These are phyloP conservation scores for Poecilia wingei DNA, from an alignment of 2,797 vertebrate genomes.

Conservation along the genomic window DNA sequence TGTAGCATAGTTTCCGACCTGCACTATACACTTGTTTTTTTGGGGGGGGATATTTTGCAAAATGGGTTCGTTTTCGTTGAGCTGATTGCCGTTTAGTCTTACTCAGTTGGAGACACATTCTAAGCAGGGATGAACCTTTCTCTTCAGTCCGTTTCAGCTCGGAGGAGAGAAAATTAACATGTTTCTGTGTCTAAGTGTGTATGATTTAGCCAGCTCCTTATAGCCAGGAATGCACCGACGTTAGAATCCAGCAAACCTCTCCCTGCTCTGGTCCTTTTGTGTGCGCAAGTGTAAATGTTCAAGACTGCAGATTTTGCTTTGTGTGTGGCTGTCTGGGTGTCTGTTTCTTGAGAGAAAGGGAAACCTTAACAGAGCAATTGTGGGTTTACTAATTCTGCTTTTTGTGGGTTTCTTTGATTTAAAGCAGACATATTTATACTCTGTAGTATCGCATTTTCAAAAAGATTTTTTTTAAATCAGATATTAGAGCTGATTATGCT, in stretches of 20 bases:
- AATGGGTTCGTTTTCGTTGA: slow-evolving; percentile 4
- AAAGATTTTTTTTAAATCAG: slow-evolving; percentile 6
- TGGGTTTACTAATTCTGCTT: slow-evolving; percentile 33
- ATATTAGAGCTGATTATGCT: slow-evolving; percentile 5
- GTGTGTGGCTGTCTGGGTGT: slow-evolving; percentile 7
- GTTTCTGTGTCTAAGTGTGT: slow-evolving; percentile 17
- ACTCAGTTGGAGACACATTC: slow-evolving; percentile 16
- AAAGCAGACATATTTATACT: slow-evolving; percentile 30
- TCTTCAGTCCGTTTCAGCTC: slow-evolving; percentile 45
- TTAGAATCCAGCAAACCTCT: slow-evolving; percentile 73
- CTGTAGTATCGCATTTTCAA: slow-evolving; percentile 15
- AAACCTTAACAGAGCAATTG: slow-evolving; percentile 42
- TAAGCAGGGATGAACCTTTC: slow-evolving; percentile 33
- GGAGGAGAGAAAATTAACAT: slow-evolving; percentile 24
- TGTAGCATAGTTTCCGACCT: neutral
- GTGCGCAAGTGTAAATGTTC: slow-evolving; percentile 17
- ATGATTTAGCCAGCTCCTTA: slow-evolving; percentile 63
- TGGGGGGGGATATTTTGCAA: neutral
- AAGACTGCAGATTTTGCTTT: slow-evolving; percentile 31
- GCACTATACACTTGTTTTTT: neutral
- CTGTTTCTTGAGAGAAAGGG: slow-evolving; percentile 9
- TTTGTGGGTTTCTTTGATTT: slow-evolving; percentile 9
- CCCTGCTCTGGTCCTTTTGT: slow-evolving; percentile 45
- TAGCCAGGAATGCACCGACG: slow-evolving; percentile 71
- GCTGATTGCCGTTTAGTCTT: slow-evolving; percentile 17